phyloP scores from a whole-genome alignment of 2,113 vertebrate genomes.

The Cyphomyrus plagiostoma region DNA sequence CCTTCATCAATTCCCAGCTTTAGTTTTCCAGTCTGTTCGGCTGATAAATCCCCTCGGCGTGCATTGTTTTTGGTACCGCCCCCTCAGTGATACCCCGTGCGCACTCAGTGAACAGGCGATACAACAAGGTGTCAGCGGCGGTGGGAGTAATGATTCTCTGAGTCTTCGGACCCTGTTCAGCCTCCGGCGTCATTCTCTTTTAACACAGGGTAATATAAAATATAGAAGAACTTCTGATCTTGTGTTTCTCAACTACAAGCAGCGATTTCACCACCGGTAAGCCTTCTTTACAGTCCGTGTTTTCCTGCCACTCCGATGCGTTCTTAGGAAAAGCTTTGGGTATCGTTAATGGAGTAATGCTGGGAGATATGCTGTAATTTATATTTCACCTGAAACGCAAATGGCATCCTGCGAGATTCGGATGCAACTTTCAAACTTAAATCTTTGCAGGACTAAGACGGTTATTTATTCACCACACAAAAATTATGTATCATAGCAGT shows the following conservation, averaged over 20 bases:
- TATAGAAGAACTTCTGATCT: conserved; percentile 8
- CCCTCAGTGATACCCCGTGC: background rate
- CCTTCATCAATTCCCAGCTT: background rate
- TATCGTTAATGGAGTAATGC: background rate
- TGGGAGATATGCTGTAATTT: background rate
- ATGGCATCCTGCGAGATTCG: background rate
- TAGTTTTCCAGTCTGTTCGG: background rate
- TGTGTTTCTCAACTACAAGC: background rate
- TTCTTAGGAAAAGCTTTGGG: background rate
- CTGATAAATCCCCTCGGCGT: background rate
- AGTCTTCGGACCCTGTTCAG: background rate
- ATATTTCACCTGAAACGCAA: background rate
- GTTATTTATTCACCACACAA: background rate
- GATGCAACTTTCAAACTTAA: background rate
- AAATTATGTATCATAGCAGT: background rate
- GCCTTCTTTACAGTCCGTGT: background rate
- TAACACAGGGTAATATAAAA: background rate
- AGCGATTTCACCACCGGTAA: conserved; percentile 17
- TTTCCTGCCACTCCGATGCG: background rate
- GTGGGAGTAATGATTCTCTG: background rate
- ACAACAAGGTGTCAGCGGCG: background rate
- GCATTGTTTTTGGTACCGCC: conserved; percentile 9
- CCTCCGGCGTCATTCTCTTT: background rate
- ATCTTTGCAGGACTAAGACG: background rate
- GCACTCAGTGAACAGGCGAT: background rate